Evolutionary conservation across 2,888 invertebrate species (phyloP).

Genomic region (Brenthis hecate): DNA sequence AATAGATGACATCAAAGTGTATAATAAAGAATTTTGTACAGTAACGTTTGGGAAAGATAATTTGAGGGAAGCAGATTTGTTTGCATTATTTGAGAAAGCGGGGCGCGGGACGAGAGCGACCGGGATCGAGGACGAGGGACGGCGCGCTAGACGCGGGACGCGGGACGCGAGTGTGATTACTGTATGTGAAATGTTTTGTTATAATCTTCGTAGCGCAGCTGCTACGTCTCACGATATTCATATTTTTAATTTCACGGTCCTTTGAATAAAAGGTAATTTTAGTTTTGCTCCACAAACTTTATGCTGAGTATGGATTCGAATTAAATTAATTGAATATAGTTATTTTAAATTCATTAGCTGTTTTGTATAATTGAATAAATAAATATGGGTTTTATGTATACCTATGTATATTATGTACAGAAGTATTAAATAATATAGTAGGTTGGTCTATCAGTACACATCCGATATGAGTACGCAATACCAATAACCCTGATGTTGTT

Average conservation of each 20-base stretch:
- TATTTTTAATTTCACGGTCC: constrained; percentile 68
- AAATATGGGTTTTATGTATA: too few relatives aligned
- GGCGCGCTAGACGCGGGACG: constrained; percentile 14
- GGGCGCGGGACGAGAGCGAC: background rate
- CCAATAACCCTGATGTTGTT: too few relatives aligned
- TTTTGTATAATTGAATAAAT: too few relatives aligned
- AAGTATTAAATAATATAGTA: too few relatives aligned
- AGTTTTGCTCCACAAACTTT: constrained; percentile 42
- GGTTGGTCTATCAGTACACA: too few relatives aligned
- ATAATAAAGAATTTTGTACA: constrained; percentile 3
- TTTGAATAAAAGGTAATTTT: constrained; percentile 54
- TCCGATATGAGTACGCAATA: too few relatives aligned
- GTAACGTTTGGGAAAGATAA: constrained; percentile 17
- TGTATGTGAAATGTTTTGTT: constrained; percentile 38
- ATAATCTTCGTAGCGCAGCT: constrained; percentile 46
- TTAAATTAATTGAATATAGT: background rate
- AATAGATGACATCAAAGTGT: constrained; percentile 2
- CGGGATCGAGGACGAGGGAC: constrained; percentile 10
- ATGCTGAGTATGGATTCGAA: background rate
- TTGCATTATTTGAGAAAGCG: constrained; percentile 34
- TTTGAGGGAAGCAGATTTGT: constrained; percentile 35
- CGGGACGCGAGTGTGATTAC: constrained; percentile 33
- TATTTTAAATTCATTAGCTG: too few relatives aligned
- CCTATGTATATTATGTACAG: too few relatives aligned
- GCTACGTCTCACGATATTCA: constrained; percentile 65